phyloP scores from a whole-genome alignment of 1,140 invertebrate species.

The Chrysomallon squamiferum region DNA sequence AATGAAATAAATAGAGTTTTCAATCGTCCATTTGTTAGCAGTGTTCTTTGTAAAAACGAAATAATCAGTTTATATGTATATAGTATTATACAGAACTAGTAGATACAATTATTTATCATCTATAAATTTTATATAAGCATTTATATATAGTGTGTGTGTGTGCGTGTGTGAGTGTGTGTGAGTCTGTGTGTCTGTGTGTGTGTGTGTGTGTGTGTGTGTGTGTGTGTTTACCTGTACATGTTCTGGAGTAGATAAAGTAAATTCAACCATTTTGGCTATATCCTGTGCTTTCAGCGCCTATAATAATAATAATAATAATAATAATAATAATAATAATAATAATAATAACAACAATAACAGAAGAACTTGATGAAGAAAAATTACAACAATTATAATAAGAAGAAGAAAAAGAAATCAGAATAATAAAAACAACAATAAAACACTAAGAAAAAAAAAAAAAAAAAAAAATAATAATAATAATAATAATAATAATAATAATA shows the following conservation, averaged over 20 bases:
- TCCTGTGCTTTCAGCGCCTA: constrained; percentile 18
- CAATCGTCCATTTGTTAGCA: too few relatives aligned
- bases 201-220: background rate
- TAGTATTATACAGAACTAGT: background rate
- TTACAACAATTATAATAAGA: background rate
- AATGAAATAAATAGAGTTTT: background rate
- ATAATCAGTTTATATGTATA: background rate
- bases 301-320: background rate
- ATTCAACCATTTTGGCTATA: constrained; percentile 17
- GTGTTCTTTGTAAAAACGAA: background rate
- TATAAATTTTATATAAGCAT: background rate
- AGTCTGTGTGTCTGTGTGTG: background rate
- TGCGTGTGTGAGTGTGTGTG: background rate
- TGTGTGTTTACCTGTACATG: constrained; percentile 22
- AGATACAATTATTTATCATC: background rate
- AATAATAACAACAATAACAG: background rate
- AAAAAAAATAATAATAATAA: background rate
- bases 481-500: background rate
- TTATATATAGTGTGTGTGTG: background rate
- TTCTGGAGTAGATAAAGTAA: constrained; percentile 17
- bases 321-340: background rate
- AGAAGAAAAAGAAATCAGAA: background rate
- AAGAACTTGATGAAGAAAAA: background rate
- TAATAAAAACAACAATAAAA: background rate
- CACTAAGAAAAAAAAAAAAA: background rate